Evolutionary conservation across 2,797 vertebrate species (phyloP).

Genomic region (Podarcis lilfordi): DNA sequence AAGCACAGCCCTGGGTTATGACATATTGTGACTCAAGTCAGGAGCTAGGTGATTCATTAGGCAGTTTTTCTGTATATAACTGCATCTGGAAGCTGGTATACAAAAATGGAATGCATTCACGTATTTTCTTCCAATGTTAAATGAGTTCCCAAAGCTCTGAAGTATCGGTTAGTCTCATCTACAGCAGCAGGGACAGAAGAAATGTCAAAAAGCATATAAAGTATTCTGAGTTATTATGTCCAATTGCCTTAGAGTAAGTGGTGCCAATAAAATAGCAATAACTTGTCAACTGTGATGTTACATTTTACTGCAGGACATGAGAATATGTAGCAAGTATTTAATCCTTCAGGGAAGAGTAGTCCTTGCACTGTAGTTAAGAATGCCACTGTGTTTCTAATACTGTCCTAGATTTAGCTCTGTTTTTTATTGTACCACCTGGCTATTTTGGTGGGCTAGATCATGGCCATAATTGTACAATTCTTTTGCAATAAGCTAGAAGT

Average conservation of each 20-base stretch:
- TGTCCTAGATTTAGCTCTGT: not conserved
- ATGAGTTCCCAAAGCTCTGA: not conserved
- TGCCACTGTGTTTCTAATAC: not conserved
- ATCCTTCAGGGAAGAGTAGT: not conserved
- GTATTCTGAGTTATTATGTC: constrained; percentile 27
- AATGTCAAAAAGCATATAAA: constrained; percentile 7
- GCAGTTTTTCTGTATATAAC: not conserved
- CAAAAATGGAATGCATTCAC: not conserved
- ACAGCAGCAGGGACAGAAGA: not conserved
- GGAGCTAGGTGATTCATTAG: not conserved
- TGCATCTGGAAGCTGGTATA: not conserved
- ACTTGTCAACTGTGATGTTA: constrained; percentile 23
- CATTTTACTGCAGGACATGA: constrained; percentile 19
- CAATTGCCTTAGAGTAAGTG: constrained; percentile 31
- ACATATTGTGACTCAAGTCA: not conserved
- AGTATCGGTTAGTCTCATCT: not conserved
- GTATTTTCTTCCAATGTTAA: constrained; percentile 5
- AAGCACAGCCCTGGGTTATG: not conserved
- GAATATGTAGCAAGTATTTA: constrained; percentile 14
- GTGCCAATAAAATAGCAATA: constrained; percentile 38
- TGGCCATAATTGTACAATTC: not conserved
- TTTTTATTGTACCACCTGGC: not conserved
- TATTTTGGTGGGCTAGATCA: not conserved
- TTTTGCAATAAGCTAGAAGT: not conserved
- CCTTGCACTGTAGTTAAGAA: not conserved